A percentile compares a stretch with the other conserved stretches of the same genome.
Evolutionary conservation across 2,113 vertebrate genomes (phyloP).

Genomic region (Dicaeum eximium): DNA sequence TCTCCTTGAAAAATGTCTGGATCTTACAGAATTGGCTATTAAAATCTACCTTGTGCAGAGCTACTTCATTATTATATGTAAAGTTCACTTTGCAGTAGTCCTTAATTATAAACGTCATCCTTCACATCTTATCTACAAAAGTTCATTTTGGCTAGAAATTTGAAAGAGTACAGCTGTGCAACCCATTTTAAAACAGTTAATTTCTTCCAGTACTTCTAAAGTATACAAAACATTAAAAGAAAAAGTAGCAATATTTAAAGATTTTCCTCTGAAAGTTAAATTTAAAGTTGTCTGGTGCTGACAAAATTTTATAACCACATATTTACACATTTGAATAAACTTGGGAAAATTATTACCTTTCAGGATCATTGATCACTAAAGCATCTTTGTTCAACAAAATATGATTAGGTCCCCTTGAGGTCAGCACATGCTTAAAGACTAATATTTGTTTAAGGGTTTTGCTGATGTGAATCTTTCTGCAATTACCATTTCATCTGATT

Average conservation of each 20-base stretch:
- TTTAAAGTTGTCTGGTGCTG: not conserved
- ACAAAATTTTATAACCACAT: not conserved
- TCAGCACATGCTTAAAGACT: conserved; percentile 11
- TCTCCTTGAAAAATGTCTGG: conserved; percentile 19
- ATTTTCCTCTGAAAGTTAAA: not conserved
- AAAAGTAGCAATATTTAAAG: not conserved
- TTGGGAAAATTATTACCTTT: not conserved
- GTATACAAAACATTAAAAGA: not conserved
- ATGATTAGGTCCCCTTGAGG: not conserved
- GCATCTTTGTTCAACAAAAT: conserved; percentile 5
- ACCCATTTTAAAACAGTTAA: not conserved
- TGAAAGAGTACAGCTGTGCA: not conserved
- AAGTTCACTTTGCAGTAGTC: not conserved
- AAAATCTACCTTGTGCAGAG: not conserved
- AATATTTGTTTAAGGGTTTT: conserved; percentile 19
- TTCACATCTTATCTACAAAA: not conserved
- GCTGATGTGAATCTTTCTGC: not conserved
- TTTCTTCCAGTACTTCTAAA: not conserved
- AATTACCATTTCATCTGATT: conserved; percentile 23
- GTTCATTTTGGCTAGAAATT: conserved; percentile 15
- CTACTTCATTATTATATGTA: not conserved
- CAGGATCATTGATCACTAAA: not conserved
- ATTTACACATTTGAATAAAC: not conserved
- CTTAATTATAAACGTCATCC: not conserved
- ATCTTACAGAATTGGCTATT: conserved; percentile 29